Evolutionary conservation across 2,797 vertebrate genomes (phyloP).

Genomic region (Remorina albescens): DNA sequence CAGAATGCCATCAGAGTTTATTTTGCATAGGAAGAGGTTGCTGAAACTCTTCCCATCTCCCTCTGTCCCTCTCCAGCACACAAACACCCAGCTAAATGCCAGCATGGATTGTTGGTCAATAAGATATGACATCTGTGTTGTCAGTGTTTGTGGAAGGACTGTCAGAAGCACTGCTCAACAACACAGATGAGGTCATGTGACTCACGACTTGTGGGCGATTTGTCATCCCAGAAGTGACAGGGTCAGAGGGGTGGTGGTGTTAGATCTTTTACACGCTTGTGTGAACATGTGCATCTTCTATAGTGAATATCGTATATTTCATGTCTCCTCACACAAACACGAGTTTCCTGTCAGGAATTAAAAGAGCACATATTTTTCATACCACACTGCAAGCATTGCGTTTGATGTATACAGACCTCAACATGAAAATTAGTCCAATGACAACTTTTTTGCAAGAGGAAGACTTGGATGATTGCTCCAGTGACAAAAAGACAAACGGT

Average conservation of each 20-base stretch:
- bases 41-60: not conserved
- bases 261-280: not conserved
- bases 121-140: conserved; percentile 64
- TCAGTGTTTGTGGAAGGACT: conserved; percentile 49
- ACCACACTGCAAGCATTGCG: not conserved
- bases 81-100: conserved; percentile 53
- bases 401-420: not conserved
- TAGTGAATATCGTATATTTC: conserved; percentile 35
- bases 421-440: not conserved
- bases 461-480: not conserved
- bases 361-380: not conserved
- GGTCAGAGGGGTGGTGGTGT: conserved; percentile 36
- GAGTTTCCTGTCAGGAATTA: conserved; percentile 36
- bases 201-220: conserved; percentile 43
- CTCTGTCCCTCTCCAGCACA: not conserved
- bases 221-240: conserved; percentile 56
- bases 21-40: conserved; percentile 16
- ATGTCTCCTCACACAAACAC: conserved; percentile 25
- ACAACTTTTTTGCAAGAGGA: not conserved
- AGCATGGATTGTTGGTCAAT: conserved; percentile 60
- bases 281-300: conserved; percentile 15
- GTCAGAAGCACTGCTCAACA: conserved; percentile 49
- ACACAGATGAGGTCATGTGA: conserved; percentile 56
- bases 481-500: conserved; percentile 3
- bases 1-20: conserved; percentile 30